phyloP scores from a whole-genome alignment of 37 sponge, comb jelly and placozoan species.

The Spongilla lacustris region DNA sequence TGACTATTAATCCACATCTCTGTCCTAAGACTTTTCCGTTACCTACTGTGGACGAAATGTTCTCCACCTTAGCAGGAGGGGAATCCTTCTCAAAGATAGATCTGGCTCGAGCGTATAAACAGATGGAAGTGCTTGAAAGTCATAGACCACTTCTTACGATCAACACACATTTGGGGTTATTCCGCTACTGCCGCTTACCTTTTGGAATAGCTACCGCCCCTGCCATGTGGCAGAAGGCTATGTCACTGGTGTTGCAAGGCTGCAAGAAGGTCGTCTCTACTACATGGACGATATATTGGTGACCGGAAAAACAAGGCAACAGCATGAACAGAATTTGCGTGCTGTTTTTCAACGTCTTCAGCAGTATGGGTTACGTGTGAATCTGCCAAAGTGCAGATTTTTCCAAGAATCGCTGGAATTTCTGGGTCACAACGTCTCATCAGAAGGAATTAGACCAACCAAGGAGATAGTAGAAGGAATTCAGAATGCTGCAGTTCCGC shows the following conservation, averaged over 20 bases:
- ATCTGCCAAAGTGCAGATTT: conserved; percentile 9
- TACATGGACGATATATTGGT: neutral
- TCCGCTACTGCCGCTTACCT: conserved; percentile 5
- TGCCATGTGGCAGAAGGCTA: conserved; percentile 28
- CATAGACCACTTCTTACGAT: neutral
- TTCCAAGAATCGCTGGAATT: conserved; percentile 23
- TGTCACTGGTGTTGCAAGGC: conserved; percentile 18
- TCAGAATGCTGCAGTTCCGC: neutral
- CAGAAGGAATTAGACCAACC: conserved; percentile 23
- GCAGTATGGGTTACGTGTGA: neutral
- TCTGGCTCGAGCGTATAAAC: conserved; percentile 11
- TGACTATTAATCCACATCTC: conserved; percentile 24
- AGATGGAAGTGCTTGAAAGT: conserved; percentile 9
- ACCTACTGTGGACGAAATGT: conserved; percentile 20
- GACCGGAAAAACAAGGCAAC: conserved; percentile 4
- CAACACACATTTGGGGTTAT: conserved; percentile 20
- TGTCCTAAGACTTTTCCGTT: neutral
- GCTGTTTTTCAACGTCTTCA: neutral
- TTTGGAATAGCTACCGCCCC: conserved; percentile 28
- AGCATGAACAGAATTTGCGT: conserved; percentile 18
- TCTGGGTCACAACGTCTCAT: conserved; percentile 19
- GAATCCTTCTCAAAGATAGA: conserved; percentile 16
- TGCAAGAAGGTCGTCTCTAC: neutral
- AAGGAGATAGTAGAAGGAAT: conserved; percentile 14
- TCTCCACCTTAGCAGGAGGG: conserved; percentile 10